Conservation (phyloP, 1,140 invertebrate genomes). For the Zophobas morio region DNA sequence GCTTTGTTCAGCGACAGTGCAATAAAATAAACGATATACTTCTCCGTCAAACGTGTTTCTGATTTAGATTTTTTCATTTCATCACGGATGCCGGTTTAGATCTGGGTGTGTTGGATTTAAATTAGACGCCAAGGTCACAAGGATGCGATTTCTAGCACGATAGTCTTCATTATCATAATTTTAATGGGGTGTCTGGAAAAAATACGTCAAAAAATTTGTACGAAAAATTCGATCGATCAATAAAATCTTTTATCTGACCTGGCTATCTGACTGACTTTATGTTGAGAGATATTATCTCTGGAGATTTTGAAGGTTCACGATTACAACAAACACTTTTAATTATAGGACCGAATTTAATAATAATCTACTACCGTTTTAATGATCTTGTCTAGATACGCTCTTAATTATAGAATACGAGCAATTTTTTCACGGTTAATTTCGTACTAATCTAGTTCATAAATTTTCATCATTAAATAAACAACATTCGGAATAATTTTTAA, state of each 20-base stretch:
- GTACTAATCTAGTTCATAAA: slow-evolving; percentile 19
- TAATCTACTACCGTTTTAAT: slow-evolving; percentile 41
- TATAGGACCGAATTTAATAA: slow-evolving; percentile 42
- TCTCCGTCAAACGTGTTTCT: slow-evolving; percentile 6
- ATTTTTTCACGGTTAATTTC: slow-evolving; percentile 42
- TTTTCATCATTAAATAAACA: slow-evolving; percentile 26
- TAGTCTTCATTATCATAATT: slow-evolving; percentile 17
- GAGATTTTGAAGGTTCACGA: slow-evolving; percentile 28
- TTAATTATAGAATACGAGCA: slow-evolving; percentile 32
- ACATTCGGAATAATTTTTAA: slow-evolving; percentile 14
- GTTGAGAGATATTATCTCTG: slow-evolving; percentile 6
- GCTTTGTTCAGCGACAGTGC: neutral
- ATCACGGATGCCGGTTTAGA: slow-evolving; percentile 13
- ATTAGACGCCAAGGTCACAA: slow-evolving; percentile 23
- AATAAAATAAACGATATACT: slow-evolving; percentile 6
- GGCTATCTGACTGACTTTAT: neutral
- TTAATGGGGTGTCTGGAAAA: slow-evolving; percentile 16
- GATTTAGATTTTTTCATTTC: slow-evolving; percentile 15
- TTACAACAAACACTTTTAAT: slow-evolving; percentile 40
- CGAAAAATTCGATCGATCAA: slow-evolving; percentile 29
- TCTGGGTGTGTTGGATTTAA: slow-evolving; percentile 23
- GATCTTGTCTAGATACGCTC: slow-evolving; percentile 33
- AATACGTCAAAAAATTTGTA: slow-evolving; percentile 18
- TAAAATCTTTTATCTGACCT: slow-evolving; percentile 16
- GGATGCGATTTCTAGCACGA: slow-evolving; percentile 11